Conservation (phyloP, 2,113 vertebrate species). For the Polyodon spathula region DNA sequence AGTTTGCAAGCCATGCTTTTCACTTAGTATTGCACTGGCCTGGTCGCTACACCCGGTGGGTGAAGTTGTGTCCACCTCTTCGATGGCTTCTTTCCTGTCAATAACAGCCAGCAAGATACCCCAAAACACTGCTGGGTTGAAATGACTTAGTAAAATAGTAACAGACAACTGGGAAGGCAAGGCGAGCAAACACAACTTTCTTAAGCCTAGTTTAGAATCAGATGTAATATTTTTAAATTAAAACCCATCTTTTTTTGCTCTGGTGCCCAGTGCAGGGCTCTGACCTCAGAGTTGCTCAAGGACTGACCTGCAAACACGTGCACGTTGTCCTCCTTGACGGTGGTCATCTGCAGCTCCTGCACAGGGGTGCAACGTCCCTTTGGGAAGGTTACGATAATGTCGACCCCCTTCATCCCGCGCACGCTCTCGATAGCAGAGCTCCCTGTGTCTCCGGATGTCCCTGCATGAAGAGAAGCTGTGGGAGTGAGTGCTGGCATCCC, state of each 20-base stretch:
- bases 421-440: constrained; percentile 78
- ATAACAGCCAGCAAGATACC: too few relatives aligned
- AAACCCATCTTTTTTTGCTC: too few relatives aligned
- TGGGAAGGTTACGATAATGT: constrained; percentile 77
- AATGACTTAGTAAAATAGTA: too few relatives aligned
- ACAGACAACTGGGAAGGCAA: too few relatives aligned
- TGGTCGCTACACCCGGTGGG: too few relatives aligned
- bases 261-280: not conserved
- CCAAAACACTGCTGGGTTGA: too few relatives aligned
- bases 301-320: constrained; percentile 74
- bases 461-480: constrained; percentile 38
- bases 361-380: constrained; percentile 63
- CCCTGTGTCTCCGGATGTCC: constrained; percentile 87
- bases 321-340: constrained; percentile 72
- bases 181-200: not conserved
- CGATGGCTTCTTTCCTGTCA: too few relatives aligned
- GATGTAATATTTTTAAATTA: too few relatives aligned
- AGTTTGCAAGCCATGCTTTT: too few relatives aligned
- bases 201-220: too few relatives aligned
- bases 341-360: constrained; percentile 89
- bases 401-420: constrained; percentile 60
- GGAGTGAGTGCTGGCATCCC: not conserved
- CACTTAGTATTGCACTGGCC: too few relatives aligned
- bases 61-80: too few relatives aligned
- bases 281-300: not conserved